Conservation (phyloP, 2,113 vertebrate genomes). For the Vireo altiloquus region DNA sequence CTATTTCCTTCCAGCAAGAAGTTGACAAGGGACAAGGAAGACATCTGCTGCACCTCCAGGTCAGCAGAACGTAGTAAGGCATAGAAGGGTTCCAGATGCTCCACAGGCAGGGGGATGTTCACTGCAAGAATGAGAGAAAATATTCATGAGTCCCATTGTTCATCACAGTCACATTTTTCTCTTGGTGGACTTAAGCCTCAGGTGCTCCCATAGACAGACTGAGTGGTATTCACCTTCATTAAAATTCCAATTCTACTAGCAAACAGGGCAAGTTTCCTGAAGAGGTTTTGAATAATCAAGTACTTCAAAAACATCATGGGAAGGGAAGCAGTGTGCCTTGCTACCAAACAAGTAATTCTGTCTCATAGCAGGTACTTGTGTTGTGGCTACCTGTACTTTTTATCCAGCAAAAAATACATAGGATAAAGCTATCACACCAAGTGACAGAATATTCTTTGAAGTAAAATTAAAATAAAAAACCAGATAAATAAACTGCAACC, state of each 20-base stretch:
- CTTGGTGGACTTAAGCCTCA: not conserved
- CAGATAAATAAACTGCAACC: not conserved
- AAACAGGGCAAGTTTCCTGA: not conserved
- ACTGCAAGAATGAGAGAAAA: constrained; percentile 58
- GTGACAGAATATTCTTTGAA: not conserved
- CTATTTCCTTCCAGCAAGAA: constrained; percentile 77
- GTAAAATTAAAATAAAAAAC: not conserved
- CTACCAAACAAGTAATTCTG: not conserved
- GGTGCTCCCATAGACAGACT: not conserved
- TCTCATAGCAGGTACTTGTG: not conserved
- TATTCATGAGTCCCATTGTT: not conserved
- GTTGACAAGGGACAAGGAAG: constrained; percentile 75
- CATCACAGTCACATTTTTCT: not conserved
- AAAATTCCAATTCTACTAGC: not conserved
- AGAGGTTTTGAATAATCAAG: constrained; percentile 8
- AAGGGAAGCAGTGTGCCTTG: not conserved
- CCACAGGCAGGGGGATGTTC: constrained; percentile 62
- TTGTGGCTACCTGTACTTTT: not conserved
- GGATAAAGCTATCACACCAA: not conserved
- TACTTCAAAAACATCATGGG: not conserved
- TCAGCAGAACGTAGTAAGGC: constrained; percentile 74
- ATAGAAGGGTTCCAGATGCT: constrained; percentile 72
- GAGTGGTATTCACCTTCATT: not conserved
- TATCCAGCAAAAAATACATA: not conserved
- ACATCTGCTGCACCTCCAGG: constrained; percentile 77